Conservation (phyloP, 2,113 vertebrate genomes). For the Lynx canadensis region DNA sequence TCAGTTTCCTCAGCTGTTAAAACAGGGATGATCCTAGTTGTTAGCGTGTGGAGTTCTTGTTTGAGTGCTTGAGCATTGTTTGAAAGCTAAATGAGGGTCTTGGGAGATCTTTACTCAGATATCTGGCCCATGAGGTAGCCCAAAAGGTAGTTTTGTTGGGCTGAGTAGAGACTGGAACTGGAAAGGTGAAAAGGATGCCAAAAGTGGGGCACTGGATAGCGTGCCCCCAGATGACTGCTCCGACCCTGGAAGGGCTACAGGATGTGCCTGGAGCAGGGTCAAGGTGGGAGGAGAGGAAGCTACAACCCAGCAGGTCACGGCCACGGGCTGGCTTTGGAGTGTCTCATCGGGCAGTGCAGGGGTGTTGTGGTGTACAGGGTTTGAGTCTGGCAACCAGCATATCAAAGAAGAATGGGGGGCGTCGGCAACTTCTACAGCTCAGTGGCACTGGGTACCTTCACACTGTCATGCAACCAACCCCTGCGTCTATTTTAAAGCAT, state of each 20-base stretch:
- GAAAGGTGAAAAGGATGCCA: not conserved
- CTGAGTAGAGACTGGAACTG: no score
- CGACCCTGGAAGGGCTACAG: fast-evolving
- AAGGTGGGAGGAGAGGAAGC: not conserved
- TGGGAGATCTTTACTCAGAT: not conserved
- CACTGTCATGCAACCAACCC: not conserved
- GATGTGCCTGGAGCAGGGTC: not conserved
- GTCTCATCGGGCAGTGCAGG: not conserved
- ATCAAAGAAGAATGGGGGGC: not conserved
- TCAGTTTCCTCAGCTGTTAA: not conserved
- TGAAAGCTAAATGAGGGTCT: not conserved
- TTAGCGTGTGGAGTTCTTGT: not conserved
- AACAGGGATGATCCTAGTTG: not conserved
- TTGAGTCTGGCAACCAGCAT: not conserved
- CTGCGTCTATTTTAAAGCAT: not conserved
- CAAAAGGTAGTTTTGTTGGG: no score
- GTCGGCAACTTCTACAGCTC: no score
- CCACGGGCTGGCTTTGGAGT: not conserved
- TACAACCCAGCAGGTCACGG: not conserved
- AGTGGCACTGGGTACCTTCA: no score
- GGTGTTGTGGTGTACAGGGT: fast-evolving
- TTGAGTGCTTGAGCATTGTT: not conserved
- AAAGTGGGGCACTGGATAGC: no score
- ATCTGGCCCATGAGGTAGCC: not conserved
- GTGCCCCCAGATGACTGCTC: not conserved